phyloP scores from a whole-genome alignment of 1,140 invertebrate species.

The Pogonomyrmex californicus region DNA sequence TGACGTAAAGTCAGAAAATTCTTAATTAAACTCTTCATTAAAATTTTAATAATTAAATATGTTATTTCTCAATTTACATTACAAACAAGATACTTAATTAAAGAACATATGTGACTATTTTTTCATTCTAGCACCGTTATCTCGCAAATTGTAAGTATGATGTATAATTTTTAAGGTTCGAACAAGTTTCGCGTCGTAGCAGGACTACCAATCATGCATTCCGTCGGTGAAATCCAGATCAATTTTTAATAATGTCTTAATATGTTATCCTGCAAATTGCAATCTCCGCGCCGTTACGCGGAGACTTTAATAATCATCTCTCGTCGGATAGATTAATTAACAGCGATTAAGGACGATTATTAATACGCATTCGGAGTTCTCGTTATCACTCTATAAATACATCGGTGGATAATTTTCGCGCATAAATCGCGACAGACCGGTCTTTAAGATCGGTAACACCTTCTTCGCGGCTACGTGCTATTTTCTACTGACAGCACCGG shows the following conservation, averaged over 20 bases:
- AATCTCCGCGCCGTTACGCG: slow-evolving; percentile 14
- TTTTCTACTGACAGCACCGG: slow-evolving; percentile 27
- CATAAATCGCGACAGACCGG: slow-evolving; percentile 53
- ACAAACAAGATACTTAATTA: not conserved
- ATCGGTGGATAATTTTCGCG: slow-evolving; percentile 46
- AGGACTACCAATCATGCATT: slow-evolving; percentile 26
- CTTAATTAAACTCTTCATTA: not conserved
- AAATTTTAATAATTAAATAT: too few relatives aligned
- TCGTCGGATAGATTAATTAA: slow-evolving; percentile 65
- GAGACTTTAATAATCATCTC: slow-evolving; percentile 52
- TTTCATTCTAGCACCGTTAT: not conserved
- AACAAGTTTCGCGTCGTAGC: slow-evolving; percentile 8
- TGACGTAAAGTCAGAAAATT: not conserved
- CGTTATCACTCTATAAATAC: slow-evolving; percentile 59
- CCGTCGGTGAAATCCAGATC: slow-evolving; percentile 28
- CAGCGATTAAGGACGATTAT: slow-evolving; percentile 46
- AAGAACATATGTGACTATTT: not conserved
- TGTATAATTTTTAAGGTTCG: slow-evolving; percentile 22
- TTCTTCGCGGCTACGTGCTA: not conserved
- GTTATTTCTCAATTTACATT: not conserved
- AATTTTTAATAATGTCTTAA: slow-evolving; percentile 58
- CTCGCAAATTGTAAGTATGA: not conserved
- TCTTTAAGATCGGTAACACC: slow-evolving; percentile 22
- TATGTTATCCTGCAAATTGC: slow-evolving; percentile 57
- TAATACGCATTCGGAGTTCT: slow-evolving; percentile 20